Conservation (phyloP, 2,797 vertebrate genomes). For the Nasua narica region DNA sequence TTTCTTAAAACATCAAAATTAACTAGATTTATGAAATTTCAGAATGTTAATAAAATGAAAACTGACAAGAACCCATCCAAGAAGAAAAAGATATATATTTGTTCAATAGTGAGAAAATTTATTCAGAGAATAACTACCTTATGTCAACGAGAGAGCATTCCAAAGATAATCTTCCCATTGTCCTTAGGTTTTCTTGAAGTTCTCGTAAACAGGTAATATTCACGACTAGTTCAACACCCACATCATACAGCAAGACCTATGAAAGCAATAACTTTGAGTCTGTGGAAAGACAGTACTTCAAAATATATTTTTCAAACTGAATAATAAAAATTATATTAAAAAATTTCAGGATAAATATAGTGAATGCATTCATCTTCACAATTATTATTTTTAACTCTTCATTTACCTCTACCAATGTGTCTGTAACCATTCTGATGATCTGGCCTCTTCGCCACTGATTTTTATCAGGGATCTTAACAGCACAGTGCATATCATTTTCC, state of each 20-base stretch:
- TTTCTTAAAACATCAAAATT: not conserved
- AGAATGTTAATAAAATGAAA: slow-evolving; percentile 41
- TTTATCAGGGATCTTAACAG: slow-evolving; percentile 83
- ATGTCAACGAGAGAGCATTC: slow-evolving; percentile 91
- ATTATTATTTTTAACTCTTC: not conserved
- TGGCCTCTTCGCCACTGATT: slow-evolving; percentile 90
- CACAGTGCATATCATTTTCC: slow-evolving; percentile 88
- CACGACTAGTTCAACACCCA: slow-evolving; percentile 86
- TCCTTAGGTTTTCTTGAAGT: slow-evolving; percentile 85
- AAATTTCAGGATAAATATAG: not conserved
- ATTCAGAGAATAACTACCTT: slow-evolving; percentile 83
- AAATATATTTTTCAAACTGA: slow-evolving; percentile 30
- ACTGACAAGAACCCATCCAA: not conserved
- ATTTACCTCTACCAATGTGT: slow-evolving; percentile 88
- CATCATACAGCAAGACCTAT: slow-evolving; percentile 92
- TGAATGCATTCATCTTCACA: slow-evolving; percentile 8
- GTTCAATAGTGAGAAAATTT: slow-evolving; percentile 38
- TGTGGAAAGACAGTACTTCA: not conserved
- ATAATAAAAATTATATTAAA: slow-evolving; percentile 33
- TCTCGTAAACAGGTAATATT: slow-evolving; percentile 84
- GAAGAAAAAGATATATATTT: slow-evolving; percentile 47
- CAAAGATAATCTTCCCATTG: slow-evolving; percentile 82
- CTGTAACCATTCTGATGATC: slow-evolving; percentile 83
- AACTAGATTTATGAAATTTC: slow-evolving; percentile 24
- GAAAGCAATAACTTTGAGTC: slow-evolving; percentile 56